These are phyloP conservation scores for Lysiphlebus fabarum DNA, from an alignment of 1,140 invertebrate species.

Conservation along the genomic window DNA sequence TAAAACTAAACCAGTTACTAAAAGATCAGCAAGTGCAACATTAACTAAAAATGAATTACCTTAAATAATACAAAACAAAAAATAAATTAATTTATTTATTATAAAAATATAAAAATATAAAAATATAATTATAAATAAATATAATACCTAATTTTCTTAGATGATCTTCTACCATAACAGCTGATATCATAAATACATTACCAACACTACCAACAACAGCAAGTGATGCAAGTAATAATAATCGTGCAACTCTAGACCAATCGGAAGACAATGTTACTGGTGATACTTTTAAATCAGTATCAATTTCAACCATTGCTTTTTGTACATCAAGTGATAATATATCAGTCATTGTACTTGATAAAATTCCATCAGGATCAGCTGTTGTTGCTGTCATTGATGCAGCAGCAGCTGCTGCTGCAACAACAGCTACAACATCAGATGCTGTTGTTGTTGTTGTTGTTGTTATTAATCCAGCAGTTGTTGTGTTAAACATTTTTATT, in stretches of 20 bases:
- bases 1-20: constrained; percentile 71
- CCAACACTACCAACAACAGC: constrained; percentile 69
- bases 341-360: constrained; percentile 32
- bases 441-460: constrained; percentile 28
- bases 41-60: constrained; percentile 80
- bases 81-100: not conserved
- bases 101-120: no score
- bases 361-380: constrained; percentile 7
- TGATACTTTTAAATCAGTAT: constrained; percentile 50
- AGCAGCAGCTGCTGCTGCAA: constrained; percentile 29
- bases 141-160: constrained; percentile 64
- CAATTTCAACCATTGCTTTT: constrained; percentile 25
- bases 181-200: constrained; percentile 74
- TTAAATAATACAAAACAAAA: constrained; percentile 48
- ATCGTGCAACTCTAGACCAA: constrained; percentile 67
- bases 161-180: constrained; percentile 71
- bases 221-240: constrained; percentile 65
- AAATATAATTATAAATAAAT: constrained; percentile 4
- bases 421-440: constrained; percentile 30
- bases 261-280: constrained; percentile 65
- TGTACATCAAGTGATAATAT: constrained; percentile 38
- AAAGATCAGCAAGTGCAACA: constrained; percentile 69
- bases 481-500: constrained; percentile 18
- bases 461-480: constrained; percentile 9
- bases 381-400: constrained; percentile 27